Evolutionary conservation across 2,113 vertebrate genomes (phyloP).

Genomic region (Nesoenas mayeri): DNA sequence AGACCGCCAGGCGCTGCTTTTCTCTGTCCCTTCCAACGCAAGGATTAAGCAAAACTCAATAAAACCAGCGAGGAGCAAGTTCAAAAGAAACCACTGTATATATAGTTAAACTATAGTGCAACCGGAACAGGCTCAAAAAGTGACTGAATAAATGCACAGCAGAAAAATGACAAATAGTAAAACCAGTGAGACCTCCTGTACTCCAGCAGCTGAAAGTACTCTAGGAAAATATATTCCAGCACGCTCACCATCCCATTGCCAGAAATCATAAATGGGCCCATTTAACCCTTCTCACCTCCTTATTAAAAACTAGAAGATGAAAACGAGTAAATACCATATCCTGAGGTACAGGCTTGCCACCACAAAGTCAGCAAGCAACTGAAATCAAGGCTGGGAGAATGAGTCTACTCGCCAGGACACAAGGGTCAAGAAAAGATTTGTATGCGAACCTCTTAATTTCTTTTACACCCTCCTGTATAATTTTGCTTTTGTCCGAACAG

Average conservation of each 20-base stretch:
- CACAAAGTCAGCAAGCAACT: not conserved
- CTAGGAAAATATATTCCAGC: not conserved
- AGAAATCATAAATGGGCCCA: accelerated
- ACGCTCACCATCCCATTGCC: not conserved
- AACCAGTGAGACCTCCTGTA: not conserved
- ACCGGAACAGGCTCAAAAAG: not conserved
- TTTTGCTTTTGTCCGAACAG: not conserved
- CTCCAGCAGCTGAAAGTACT: not conserved
- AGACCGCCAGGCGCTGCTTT: not conserved
- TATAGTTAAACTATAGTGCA: not conserved
- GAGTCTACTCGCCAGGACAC: not conserved
- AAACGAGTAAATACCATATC: accelerated
- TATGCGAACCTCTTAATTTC: not conserved
- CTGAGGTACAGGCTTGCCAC: not conserved
- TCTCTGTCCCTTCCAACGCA: not conserved
- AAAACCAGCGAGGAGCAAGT: not conserved
- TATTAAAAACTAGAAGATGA: not conserved
- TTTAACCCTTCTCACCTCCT: not conserved
- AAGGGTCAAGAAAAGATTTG: not conserved
- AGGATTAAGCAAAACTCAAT: not conserved
- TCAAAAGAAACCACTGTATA: not conserved
- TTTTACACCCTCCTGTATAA: not conserved
- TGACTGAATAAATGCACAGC: not conserved
- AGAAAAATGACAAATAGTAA: not conserved
- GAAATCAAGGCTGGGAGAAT: not conserved